Base-by-base conservation (phyloP, 2,113 vertebrate genomes). In the Phaethornis superciliosus region DNA sequence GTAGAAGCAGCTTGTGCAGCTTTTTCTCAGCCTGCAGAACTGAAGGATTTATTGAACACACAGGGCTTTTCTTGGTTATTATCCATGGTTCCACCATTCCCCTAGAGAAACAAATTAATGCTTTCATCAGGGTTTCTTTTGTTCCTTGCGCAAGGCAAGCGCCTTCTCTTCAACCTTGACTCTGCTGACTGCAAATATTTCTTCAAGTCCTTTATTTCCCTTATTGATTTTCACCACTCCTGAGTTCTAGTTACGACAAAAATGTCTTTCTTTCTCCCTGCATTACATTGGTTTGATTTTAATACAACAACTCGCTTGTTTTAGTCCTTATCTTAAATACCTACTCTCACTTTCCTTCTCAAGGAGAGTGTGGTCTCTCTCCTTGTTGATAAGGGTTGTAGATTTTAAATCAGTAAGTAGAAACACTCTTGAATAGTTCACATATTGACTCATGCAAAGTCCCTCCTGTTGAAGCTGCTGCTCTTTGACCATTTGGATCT, bases 1-100 rank as follows among this genome's bases (percentile, higher is more conserved):
- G 95, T 93, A 96, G 92, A 95, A 96, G 92, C 20, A 96, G 96
- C 96, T 96, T 83, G 95, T 94, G 92, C 80, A 95, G 94, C 90
- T 96, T 81, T 96, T 96, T 94, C 90, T 88, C 95, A 88, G 85
- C 47, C 11, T 47, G 88, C 76, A 93, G 90, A 91, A 46, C 76
- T 81, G 67, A 89, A 71, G 63, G 18, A 56, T 95, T 93, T 88
- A 96, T 84, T 96, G 96, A 86, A 86, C 83, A 88, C 1, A 2
- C 68, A 85, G 44, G 52, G 79, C 90, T 96, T 71, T 81, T 78
- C 83, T 71, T 70, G 69, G 68, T 95, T 93, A 81, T 95, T 88
- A 96, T 74, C 85, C 88, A 23, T 60, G 80, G 60, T 95, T 95
- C 92, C 72, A 77, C 80, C 64, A 4, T 67, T 81, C 52, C 88